A percentile compares a stretch with the other conserved stretches of the same genome.
Evolutionary conservation across 1,140 invertebrate species (phyloP).

Genomic region (Eubasilissa regina): DNA sequence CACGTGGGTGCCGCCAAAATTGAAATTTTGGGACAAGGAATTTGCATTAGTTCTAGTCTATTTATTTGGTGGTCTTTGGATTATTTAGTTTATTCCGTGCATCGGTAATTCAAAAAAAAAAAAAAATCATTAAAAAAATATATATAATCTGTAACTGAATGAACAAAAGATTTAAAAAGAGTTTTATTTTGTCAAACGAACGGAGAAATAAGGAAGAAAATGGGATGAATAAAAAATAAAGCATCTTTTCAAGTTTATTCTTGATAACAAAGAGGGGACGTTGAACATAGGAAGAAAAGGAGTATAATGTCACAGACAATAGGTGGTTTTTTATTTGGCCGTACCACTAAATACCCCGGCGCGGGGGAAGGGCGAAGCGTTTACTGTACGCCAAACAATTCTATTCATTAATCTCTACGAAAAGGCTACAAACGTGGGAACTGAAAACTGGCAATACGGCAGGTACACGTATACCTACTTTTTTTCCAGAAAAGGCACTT

Average conservation of each 20-base stretch:
- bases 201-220: not conserved
- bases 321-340: not conserved
- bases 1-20: too few relatives aligned
- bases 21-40: too few relatives aligned
- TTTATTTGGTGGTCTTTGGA: too few relatives aligned
- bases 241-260: conserved; percentile 1
- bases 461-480: too few relatives aligned
- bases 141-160: too few relatives aligned
- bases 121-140: too few relatives aligned
- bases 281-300: not conserved
- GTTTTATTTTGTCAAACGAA: not conserved
- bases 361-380: not conserved
- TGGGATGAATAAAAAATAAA: conserved; percentile 1
- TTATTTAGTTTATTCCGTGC: too few relatives aligned
- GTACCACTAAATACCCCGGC: not conserved
- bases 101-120: too few relatives aligned
- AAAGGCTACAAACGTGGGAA: not conserved
- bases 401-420: not conserved
- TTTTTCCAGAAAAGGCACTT: too few relatives aligned
- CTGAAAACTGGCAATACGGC: not conserved
- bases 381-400: not conserved
- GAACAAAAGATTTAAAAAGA: not conserved
- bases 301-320: conserved; percentile 4
- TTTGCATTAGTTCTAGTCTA: too few relatives aligned
- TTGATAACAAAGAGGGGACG: not conserved